These are phyloP conservation scores for Epinephelus coioides DNA, from an alignment of 2,797 vertebrate genomes.

Conservation along the genomic window DNA sequence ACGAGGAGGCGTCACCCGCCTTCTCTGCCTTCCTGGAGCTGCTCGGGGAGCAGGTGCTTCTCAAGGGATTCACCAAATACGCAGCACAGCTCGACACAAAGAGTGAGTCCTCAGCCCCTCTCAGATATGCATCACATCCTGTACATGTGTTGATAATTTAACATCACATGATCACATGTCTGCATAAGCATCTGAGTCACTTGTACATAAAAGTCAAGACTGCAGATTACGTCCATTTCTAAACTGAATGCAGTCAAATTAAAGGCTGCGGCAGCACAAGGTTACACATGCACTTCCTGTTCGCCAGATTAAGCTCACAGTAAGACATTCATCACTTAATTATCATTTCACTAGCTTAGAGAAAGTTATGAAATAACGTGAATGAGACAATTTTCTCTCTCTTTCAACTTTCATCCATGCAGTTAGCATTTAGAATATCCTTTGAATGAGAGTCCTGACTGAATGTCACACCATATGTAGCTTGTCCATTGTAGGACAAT, in stretches of 20 bases:
- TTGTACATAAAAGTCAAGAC: not conserved
- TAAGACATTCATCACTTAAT: not conserved
- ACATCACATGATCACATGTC: not conserved
- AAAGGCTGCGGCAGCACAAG: not conserved
- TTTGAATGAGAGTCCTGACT: not conserved
- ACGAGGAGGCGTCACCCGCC: conserved; percentile 91
- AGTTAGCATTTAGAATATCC: not conserved
- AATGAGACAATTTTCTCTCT: too few species aligned
- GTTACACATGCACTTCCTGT: not conserved
- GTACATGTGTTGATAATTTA: not conserved
- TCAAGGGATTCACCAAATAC: conserved; percentile 93
- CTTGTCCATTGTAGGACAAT: not conserved
- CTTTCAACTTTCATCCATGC: not conserved
- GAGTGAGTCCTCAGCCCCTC: conserved; percentile 85
- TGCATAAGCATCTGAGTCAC: not conserved
- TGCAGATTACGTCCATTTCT: not conserved
- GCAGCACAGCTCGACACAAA: conserved; percentile 96
- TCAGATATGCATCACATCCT: not conserved
- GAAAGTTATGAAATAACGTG: too few species aligned
- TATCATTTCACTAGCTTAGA: not conserved
- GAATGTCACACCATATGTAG: not conserved
- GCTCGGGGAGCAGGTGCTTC: conserved; percentile 92
- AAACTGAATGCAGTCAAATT: not conserved
- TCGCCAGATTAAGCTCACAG: not conserved
- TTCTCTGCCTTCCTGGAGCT: conserved; percentile 93